A percentile compares a stretch with the other conserved stretches of the same genome.
Conservation (phyloP, 2,888 invertebrate genomes). For the Andrena trimmerana region DNA sequence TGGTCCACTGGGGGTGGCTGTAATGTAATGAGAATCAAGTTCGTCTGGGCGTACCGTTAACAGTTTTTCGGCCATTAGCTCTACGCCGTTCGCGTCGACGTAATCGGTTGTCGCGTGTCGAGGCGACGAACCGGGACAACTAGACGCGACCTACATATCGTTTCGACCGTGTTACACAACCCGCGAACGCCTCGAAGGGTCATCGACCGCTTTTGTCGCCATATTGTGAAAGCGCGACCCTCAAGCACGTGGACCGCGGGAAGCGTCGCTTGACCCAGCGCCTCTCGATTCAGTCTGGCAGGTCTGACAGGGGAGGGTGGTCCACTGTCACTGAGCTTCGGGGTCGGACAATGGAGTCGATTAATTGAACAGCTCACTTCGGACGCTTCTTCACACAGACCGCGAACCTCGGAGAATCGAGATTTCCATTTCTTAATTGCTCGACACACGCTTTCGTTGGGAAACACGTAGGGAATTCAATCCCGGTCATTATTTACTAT, state of each 20-base stretch:
- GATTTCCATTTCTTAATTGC: no score
- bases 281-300: constrained; percentile 20
- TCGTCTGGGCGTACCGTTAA: constrained; percentile 34
- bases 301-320: constrained; percentile 6
- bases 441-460: no score
- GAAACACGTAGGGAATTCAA: no score
- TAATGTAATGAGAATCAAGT: constrained; percentile 3
- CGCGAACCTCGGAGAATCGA: no score
- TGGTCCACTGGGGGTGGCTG: not conserved
- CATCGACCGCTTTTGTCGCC: constrained; percentile 70
- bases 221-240: constrained; percentile 81
- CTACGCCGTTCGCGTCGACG: constrained; percentile 65
- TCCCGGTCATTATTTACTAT: no score
- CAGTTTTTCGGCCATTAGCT: constrained; percentile 43
- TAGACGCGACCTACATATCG: constrained; percentile 73
- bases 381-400: not conserved
- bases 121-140: constrained; percentile 68
- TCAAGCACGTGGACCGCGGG: constrained; percentile 72
- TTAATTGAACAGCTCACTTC: not conserved
- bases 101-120: constrained; percentile 56
- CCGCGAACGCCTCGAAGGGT: constrained; percentile 59
- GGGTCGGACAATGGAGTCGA: not conserved
- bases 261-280: constrained; percentile 27
- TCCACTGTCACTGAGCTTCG: constrained; percentile 27
- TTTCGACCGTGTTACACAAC: constrained; percentile 73